These are phyloP conservation scores for Dendrophyllia cribrosa DNA, from an alignment of 64 coral and sea anemone species.

Conservation along the genomic window DNA sequence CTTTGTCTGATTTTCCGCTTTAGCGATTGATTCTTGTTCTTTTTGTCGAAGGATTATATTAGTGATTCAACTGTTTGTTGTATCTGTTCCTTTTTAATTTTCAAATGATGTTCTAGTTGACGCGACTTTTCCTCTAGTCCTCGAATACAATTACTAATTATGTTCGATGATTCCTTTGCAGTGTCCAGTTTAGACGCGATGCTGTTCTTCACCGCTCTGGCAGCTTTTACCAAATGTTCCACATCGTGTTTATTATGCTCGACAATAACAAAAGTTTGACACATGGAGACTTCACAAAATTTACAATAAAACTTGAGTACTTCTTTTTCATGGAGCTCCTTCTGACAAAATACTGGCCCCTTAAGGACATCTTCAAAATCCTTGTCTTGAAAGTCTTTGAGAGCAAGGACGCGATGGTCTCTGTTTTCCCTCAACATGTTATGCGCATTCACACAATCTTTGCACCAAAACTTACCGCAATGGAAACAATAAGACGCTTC, in stretches of 20 bases:
- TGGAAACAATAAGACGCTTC: slow-evolving; percentile 47
- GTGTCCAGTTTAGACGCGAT: neutral
- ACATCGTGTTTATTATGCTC: slow-evolving; percentile 61
- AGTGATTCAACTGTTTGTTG: neutral
- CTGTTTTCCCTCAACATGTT: slow-evolving; percentile 50
- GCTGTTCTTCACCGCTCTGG: neutral
- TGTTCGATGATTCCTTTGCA: neutral
- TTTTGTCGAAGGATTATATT: neutral
- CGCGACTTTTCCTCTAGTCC: neutral
- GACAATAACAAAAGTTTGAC: slow-evolving; percentile 30
- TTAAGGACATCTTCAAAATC: slow-evolving; percentile 72
- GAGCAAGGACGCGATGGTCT: slow-evolving; percentile 49
- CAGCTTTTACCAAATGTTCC: slow-evolving; percentile 15
- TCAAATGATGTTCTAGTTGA: neutral
- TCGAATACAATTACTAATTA: neutral
- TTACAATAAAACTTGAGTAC: slow-evolving; percentile 53
- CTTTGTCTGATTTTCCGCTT: neutral
- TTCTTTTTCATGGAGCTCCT: slow-evolving; percentile 45
- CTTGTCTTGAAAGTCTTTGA: slow-evolving; percentile 63
- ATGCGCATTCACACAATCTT: slow-evolving; percentile 57
- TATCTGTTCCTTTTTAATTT: slow-evolving; percentile 11
- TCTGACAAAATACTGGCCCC: slow-evolving; percentile 54
- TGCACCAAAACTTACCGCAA: slow-evolving; percentile 66
- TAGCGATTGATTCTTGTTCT: neutral
- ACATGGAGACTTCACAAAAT: slow-evolving; percentile 37